phyloP scores from a whole-genome alignment of 2,888 invertebrate genomes.

The Strigamia crassipes region DNA sequence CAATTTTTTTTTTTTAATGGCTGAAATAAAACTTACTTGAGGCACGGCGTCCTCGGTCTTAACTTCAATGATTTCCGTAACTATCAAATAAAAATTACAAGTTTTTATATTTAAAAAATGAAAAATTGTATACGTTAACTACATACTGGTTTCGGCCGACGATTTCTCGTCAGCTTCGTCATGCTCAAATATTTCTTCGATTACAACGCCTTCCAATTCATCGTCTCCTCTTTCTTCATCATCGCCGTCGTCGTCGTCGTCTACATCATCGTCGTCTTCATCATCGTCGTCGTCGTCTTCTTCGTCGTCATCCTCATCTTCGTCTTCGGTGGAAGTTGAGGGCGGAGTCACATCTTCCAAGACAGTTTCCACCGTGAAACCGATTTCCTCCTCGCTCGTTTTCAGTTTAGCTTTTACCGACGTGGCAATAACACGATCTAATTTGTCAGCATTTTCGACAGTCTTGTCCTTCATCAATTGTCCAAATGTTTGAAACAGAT shows the following conservation, averaged over 20 bases:
- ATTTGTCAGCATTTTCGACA: neutral
- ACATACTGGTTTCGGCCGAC: neutral
- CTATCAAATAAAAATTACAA: neutral
- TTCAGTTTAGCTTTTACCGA: neutral
- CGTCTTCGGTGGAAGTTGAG: conserved; percentile 50
- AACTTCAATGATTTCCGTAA: neutral
- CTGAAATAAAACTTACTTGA: too few species aligned
- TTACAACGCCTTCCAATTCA: neutral
- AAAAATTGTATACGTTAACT: too few species aligned
- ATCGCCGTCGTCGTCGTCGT: neutral
- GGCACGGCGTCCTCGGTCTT: neutral
- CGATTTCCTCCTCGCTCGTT: neutral
- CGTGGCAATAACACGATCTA: neutral
- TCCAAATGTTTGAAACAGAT: neutral
- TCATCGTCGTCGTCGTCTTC: neutral
- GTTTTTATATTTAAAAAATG: neutral
- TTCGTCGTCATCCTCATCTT: neutral
- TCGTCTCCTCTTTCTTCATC: conserved; percentile 7
- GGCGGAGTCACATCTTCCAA: conserved; percentile 52
- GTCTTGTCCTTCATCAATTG: neutral
- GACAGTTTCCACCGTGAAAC: neutral
- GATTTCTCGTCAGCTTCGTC: neutral
- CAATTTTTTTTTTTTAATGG: too few species aligned
- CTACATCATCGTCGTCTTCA: neutral
- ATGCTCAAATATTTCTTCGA: neutral